Conservation (phyloP, 2,888 invertebrate species). For the Agrenia bidenticulata region DNA sequence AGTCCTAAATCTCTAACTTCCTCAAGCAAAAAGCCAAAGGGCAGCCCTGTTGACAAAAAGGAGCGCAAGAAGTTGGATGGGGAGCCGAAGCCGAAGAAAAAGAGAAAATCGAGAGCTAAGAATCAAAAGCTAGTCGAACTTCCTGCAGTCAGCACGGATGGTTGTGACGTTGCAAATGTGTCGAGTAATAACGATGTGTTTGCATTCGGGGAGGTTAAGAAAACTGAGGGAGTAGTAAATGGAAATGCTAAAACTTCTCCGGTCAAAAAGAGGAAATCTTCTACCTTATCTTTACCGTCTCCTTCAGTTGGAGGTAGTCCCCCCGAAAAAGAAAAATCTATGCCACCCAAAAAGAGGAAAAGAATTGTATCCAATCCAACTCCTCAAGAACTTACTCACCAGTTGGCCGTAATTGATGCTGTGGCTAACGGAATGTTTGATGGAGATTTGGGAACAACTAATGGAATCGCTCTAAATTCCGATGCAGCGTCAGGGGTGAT, state of each 20-base stretch:
- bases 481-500: conserved; percentile 7
- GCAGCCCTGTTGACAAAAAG: too few relatives aligned
- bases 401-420: conserved; percentile 28
- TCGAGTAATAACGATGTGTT: neutral
- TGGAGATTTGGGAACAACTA: neutral
- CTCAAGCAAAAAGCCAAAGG: too few relatives aligned
- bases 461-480: neutral
- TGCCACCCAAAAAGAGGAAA: conserved; percentile 35
- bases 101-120: neutral
- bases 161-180: too few relatives aligned
- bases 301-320: neutral
- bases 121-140: neutral
- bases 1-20: too few relatives aligned
- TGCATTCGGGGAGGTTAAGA: conserved; percentile 14
- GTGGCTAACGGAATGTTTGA: conserved; percentile 24
- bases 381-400: neutral
- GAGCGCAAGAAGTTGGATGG: neutral
- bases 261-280: conserved; percentile 24
- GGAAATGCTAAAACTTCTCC: conserved; percentile 18
- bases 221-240: conserved; percentile 16
- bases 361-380: neutral
- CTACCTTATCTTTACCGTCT: neutral
- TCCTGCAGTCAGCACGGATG: neutral
- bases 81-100: conserved; percentile 7
- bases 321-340: conserved; percentile 27